phyloP scores from a whole-genome alignment of 2,113 vertebrate species.

The Prunella fulvescens region DNA sequence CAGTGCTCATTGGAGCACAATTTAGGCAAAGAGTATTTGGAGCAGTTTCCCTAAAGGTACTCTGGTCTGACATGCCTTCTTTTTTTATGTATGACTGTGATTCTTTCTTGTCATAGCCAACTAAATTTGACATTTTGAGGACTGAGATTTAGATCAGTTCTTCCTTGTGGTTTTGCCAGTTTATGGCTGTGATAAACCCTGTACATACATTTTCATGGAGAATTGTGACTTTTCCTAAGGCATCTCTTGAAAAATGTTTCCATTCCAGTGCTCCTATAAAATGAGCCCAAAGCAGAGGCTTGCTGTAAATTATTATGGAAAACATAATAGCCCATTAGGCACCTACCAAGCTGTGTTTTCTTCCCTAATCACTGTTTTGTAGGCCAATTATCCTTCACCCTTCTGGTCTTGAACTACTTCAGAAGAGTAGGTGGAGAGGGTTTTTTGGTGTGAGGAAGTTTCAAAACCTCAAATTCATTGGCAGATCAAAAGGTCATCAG shows the following conservation, averaged over 20 bases:
- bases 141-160: constrained; percentile 1
- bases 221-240: constrained; percentile 30
- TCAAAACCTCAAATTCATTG: not conserved
- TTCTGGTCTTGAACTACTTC: not conserved
- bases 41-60: not conserved
- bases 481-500: not conserved
- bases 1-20: not conserved
- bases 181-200: constrained; percentile 13
- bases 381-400: not conserved
- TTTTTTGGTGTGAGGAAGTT: not conserved
- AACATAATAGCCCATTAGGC: not conserved
- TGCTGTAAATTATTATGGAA: not conserved
- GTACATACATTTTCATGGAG: not conserved
- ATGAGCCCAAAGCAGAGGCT: not conserved
- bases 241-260: constrained; percentile 23
- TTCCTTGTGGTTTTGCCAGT: constrained; percentile 13
- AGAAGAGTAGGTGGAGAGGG: not conserved
- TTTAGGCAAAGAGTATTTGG: not conserved
- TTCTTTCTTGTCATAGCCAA: not conserved
- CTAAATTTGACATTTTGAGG: constrained; percentile 21
- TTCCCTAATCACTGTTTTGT: not conserved
- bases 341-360: not conserved
- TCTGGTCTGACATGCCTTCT: not conserved
- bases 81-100: not conserved
- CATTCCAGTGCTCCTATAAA: not conserved